Base-by-base conservation (phyloP, 2,797 vertebrate genomes). In the Chromis chromis region DNA sequence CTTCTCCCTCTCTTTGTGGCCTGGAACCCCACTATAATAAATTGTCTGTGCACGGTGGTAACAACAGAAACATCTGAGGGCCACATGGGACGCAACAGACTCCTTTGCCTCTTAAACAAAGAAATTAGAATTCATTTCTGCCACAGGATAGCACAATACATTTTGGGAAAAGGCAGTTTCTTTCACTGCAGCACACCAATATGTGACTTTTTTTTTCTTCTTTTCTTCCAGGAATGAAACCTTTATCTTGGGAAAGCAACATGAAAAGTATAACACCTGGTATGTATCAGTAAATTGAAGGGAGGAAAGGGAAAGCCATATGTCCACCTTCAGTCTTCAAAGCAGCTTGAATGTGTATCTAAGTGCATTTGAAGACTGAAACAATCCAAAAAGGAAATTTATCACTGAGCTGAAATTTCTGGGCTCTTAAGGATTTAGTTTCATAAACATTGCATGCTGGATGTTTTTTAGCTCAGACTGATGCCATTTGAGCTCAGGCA, bases 361-460 rank as follows among this genome's bases (percentile, higher is more conserved):
- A 89, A 92, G 89, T 88, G 85, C 86, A 88, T 92, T 90, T 55
- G 74, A 91, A 91, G 86, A 88, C 78, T 91, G 81, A 92, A 90
- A 91, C 74, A 87, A 92, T 89, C 83, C 85, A 78, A 92, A 92
- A 82, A 86, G 85, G 87, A 91, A 88, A 91, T 92, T 90, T 91
- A 91, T 91, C 86, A 90, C 82, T 76, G 65, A 86, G 85, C 68
- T 78, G 81, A 92, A 84, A 82, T 91, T 88, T 88, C 78, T 65
- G 74, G 73, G 88, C 85, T 89, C 72, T 90, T 74, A 72, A 73
- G 83, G 82, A 82, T 86, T 90, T 84, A 78, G 83, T 91, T 92
- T 89, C 85, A 85, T 93, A 94, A 94, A 92, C 91, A 92, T 82
- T 79, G 83, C 82, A 85, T 82, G 87, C 81, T 73, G 68, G 64